Conservation (phyloP, 2,888 invertebrate species). For the Ischnura elegans region DNA sequence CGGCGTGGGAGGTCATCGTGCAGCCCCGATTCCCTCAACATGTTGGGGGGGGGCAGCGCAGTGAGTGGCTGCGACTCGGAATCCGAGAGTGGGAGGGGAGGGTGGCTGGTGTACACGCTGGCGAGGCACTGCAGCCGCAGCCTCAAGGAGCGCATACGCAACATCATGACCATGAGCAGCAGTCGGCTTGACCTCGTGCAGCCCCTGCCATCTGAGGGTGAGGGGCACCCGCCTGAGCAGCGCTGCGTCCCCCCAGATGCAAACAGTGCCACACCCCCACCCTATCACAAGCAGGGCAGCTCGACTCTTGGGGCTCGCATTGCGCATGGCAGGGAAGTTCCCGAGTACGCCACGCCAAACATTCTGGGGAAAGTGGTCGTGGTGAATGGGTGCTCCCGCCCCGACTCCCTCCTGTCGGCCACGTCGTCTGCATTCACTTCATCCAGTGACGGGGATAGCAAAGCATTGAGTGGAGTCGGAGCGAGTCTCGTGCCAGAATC, state of each 20-base stretch:
- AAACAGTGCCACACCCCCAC: conserved; percentile 68
- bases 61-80: conserved; percentile 63
- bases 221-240: neutral
- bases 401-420: conserved; percentile 80
- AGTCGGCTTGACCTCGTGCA: neutral
- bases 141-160: conserved; percentile 75
- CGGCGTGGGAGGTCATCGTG: neutral
- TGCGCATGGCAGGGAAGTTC: conserved; percentile 80
- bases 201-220: neutral
- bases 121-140: conserved; percentile 76
- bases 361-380: conserved; percentile 72
- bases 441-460: conserved; percentile 69
- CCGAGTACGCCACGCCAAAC: conserved; percentile 91
- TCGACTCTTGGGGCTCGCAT: conserved; percentile 92
- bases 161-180: conserved; percentile 73
- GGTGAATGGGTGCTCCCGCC: conserved; percentile 73
- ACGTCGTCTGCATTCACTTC: conserved; percentile 76
- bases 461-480: neutral
- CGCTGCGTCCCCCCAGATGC: neutral
- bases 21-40: conserved; percentile 77
- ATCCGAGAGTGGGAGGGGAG: conserved; percentile 33
- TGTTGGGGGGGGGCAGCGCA: conserved; percentile 63
- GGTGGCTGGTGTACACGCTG: conserved; percentile 74
- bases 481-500: too few relatives aligned
- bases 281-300: conserved; percentile 79